Evolutionary conservation across 2,113 vertebrate species (phyloP), one percentile per base, ranked within the genome.

Genomic region (Plecturocebus donacophilus): DNA sequence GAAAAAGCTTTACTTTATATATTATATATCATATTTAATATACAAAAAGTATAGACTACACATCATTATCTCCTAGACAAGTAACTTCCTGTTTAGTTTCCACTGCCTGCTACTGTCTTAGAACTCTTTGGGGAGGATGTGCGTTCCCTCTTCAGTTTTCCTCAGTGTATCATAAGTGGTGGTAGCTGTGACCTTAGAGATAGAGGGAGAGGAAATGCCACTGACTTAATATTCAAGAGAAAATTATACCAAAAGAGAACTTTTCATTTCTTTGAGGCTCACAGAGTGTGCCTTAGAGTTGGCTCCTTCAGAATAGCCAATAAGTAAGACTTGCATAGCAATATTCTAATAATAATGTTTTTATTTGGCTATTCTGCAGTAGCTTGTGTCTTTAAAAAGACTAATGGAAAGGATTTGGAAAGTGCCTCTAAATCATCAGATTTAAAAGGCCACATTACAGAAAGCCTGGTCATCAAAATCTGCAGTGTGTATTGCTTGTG

Each of bases 141-240:
- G 13, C 8, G 58, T 5, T 23, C 84, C 38, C 8, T 64, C 47
- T 70, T 32, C 32, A 38, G 0, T 87, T 87, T 79, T 47, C 13
- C 1, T 5, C 10, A 77, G 0, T 30, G 20, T 64, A 75, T 35
- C 7, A 1, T 14, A 14, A 47, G 1, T 38, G 0, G 9, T 12
- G 2, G 5, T 12, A 47, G 42, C 35, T 82, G n/a, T 45, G 20
- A 3, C 11, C 13, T 25, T 2, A 58, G 79, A 75, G 30, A 61
- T 32, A 54, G 71, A 71, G 1, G 23, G 23, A 88, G 20, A 56
- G 0, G 32, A 82, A 56, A 11, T 23, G 2, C 19, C 47, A 56
- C 5, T 27, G 27, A 25, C 16, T 40, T 71, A 25, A 70, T 19
- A 2, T 61, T 30, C 11, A 71, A 83, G 45, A 89, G 7, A 30